Base-by-base conservation (phyloP, 1,140 invertebrate genomes). In the Ridgeia piscesae region DNA sequence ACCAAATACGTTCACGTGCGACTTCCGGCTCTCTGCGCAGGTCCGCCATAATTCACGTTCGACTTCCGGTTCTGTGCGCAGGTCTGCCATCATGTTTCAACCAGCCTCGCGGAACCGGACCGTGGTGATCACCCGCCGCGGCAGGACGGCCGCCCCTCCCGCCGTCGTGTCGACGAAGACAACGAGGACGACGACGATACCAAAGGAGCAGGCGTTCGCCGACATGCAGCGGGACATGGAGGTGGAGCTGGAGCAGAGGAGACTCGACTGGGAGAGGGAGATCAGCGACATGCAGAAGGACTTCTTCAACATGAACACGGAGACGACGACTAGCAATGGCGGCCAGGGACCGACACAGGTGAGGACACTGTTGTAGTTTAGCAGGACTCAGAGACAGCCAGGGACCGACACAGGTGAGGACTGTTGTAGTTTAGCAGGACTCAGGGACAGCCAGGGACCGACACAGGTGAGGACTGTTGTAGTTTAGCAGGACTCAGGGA, bases 301-400 rank as follows among this genome's bases (percentile, higher is more conserved):
- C 33, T 92, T 92, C 91, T 92, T 92, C 91, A 88, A 92, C 88
- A 35, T 89, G 33, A 92, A 92, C 33, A 91, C 48, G 58, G 58
- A 77, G 58, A 21, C 58, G 17, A 77, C 58, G 17, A 77, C 58
- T 21, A 90, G n/a, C 17, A 34, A 34, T 17, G 21, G 17, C 34
- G 35, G 89, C 34, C 33, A 58, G 48, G 33, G 35, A 9, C 34
- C 91, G 34, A 91, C 33, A 91, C 33, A 35, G 33, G 91, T 35
- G 34, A 34, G 58, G 42, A n/a, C n/a, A n/a, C n/a, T n/a, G n/a
- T n/a, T n/a, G n/a, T n/a, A n/a, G n/a, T n/a, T n/a, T n/a, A n/a
- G n/a, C n/a, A n/a, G n/a, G n/a, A n/a, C n/a, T n/a, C n/a, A n/a
- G n/a, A n/a, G n/a, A n/a, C n/a, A n/a, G n/a, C n/a, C n/a, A n/a